These are phyloP conservation scores for Rhopalosiphum nymphaeae DNA, from an alignment of 2,888 invertebrate species.

Conservation along the genomic window DNA sequence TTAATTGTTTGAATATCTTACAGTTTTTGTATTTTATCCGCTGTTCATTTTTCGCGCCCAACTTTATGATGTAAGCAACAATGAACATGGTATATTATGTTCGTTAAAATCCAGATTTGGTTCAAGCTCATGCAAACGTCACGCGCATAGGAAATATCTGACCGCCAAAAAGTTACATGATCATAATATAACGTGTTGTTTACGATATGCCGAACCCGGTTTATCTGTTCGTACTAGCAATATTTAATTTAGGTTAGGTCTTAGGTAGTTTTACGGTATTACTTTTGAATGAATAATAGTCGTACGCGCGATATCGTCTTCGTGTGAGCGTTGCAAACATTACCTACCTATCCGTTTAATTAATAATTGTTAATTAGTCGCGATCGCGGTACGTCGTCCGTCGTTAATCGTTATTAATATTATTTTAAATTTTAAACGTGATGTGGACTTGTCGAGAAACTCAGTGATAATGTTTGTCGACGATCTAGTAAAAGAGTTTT, in stretches of 20 bases:
- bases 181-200: not conserved
- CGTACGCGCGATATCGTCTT: not conserved
- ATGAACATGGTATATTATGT: not conserved
- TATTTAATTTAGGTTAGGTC: not conserved
- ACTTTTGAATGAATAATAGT: not conserved
- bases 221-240: not conserved
- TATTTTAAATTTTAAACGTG: not conserved
- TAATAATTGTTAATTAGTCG: not conserved
- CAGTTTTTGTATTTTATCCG: not conserved
- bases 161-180: not conserved
- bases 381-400: not conserved
- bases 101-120: not conserved
- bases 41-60: not conserved
- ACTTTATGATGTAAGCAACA: not conserved
- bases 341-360: not conserved
- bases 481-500: slow-evolving; percentile 88
- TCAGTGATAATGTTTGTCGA: slow-evolving; percentile 82
- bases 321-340: not conserved
- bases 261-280: not conserved
- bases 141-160: not conserved
- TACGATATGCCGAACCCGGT: not conserved
- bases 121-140: not conserved
- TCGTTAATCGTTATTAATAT: not conserved
- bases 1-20: not conserved
- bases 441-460: not conserved